A percentile compares a stretch with the other conserved stretches of the same genome.
Conservation (phyloP, 1,140 invertebrate genomes). For the Spodoptera litura region DNA sequence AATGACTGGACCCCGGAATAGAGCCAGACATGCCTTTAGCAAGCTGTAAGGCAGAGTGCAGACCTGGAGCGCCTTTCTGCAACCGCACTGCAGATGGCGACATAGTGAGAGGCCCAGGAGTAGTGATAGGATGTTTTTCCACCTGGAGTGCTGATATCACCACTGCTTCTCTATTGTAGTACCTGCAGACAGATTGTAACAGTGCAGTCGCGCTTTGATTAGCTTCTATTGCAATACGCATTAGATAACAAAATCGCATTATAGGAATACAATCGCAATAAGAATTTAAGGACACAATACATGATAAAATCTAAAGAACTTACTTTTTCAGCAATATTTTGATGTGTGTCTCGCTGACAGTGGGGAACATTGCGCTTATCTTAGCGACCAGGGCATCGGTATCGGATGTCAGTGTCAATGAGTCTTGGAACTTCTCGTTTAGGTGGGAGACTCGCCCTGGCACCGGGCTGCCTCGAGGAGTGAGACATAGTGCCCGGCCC, state of each 20-base stretch:
- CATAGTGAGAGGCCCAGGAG: constrained; percentile 92
- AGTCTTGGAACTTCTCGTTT: constrained; percentile 89
- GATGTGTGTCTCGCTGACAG: constrained; percentile 95
- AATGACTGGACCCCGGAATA: constrained; percentile 74
- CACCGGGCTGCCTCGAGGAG: constrained; percentile 83
- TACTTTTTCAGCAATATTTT: constrained; percentile 95
- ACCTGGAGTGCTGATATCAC: constrained; percentile 97
- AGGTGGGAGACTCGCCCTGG: constrained; percentile 83
- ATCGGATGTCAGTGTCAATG: constrained; percentile 88
- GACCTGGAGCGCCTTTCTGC: constrained; percentile 73
- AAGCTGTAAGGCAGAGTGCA: constrained; percentile 76
- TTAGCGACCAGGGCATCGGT: constrained; percentile 91
- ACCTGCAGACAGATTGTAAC: constrained; percentile 55
- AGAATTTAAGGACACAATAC: not conserved
- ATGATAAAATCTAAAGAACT: constrained; percentile 72
- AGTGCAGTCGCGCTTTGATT: too few species aligned
- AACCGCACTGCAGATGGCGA: constrained; percentile 88
- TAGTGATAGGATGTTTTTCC: constrained; percentile 95
- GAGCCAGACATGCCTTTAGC: constrained; percentile 73
- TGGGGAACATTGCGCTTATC: constrained; percentile 96
- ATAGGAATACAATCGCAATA: too few species aligned
- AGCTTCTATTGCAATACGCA: not conserved
- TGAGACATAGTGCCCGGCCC: constrained; percentile 85
- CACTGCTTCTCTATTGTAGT: constrained; percentile 95
- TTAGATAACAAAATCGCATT: too few species aligned